phyloP scores from a whole-genome alignment of 1,140 invertebrate genomes.

The Coenobita brevimanus region DNA sequence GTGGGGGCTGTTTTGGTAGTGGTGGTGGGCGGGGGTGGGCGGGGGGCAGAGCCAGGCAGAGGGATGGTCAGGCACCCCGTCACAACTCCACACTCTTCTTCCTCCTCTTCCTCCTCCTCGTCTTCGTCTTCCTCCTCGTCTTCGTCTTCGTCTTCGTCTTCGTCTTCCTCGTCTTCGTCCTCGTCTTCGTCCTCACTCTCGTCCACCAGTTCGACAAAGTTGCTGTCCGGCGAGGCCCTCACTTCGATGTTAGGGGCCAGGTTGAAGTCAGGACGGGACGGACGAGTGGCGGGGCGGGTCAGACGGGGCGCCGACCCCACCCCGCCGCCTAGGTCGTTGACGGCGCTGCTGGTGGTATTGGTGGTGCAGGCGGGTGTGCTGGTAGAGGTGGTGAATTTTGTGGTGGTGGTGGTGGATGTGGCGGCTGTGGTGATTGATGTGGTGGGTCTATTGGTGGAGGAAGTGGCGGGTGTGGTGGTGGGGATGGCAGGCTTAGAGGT shows the following conservation, averaged over 20 bases:
- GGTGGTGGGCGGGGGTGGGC: neutral
- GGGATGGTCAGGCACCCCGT: constrained; percentile 11
- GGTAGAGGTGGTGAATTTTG: too few species aligned
- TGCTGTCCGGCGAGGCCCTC: neutral
- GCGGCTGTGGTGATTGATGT: too few species aligned
- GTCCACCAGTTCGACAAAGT: constrained; percentile 12
- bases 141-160: constrained; percentile 10
- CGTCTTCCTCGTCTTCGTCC: neutral
- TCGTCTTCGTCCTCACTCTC: too few species aligned
- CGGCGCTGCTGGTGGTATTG: too few species aligned
- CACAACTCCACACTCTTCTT: neutral
- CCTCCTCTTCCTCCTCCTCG: neutral
- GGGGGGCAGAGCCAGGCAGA: neutral
- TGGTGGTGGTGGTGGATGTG: too few species aligned
- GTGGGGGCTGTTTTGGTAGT: constrained; percentile 56
- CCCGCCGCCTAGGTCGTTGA: constrained; percentile 11
- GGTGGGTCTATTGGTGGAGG: too few species aligned
- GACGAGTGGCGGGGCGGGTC: neutral
- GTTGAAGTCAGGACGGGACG: constrained; percentile 7
- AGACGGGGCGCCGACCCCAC: neutral
- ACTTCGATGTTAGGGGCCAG: constrained; percentile 17
- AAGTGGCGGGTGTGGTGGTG: too few species aligned
- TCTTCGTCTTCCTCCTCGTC: neutral
- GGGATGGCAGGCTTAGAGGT: too few species aligned
- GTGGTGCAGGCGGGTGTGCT: constrained; percentile 31